Evolutionary conservation across 2,113 vertebrate species (phyloP).

Genomic region (Coptodon bakossiorum): DNA sequence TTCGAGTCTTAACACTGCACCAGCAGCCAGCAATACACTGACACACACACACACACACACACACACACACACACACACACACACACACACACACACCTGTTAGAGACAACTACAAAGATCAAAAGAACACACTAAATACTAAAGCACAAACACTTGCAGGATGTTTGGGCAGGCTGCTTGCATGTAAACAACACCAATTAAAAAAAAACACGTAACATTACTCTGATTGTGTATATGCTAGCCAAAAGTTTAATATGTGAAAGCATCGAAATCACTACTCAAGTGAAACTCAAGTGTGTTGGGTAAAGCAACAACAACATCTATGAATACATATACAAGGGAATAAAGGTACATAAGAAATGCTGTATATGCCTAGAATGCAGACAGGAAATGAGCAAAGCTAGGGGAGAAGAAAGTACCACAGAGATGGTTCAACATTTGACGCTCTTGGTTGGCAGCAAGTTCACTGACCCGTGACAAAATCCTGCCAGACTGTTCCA

Average conservation of each 20-base stretch:
- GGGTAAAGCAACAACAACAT: background rate
- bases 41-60: too few species aligned
- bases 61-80: background rate
- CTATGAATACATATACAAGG: background rate
- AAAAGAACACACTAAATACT: background rate
- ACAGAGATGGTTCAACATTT: background rate
- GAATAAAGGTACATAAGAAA: background rate
- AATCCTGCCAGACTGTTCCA: slow-evolving; percentile 1
- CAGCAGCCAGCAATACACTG: too few species aligned
- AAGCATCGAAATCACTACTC: background rate
- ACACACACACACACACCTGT: background rate
- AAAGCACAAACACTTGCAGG: background rate
- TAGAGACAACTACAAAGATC: background rate
- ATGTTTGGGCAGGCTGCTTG: background rate
- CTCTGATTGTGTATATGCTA: background rate
- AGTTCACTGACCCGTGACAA: background rate
- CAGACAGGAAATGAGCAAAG: background rate
- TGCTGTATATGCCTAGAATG: accelerated
- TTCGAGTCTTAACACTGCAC: too few species aligned
- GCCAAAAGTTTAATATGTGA: background rate
- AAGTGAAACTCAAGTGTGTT: background rate
- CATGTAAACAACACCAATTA: background rate
- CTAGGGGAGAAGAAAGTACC: background rate
- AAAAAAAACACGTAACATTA: background rate
- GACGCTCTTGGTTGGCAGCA: background rate